phyloP scores from a whole-genome alignment of 2,888 invertebrate genomes.

The Drosophila mercatorum region DNA sequence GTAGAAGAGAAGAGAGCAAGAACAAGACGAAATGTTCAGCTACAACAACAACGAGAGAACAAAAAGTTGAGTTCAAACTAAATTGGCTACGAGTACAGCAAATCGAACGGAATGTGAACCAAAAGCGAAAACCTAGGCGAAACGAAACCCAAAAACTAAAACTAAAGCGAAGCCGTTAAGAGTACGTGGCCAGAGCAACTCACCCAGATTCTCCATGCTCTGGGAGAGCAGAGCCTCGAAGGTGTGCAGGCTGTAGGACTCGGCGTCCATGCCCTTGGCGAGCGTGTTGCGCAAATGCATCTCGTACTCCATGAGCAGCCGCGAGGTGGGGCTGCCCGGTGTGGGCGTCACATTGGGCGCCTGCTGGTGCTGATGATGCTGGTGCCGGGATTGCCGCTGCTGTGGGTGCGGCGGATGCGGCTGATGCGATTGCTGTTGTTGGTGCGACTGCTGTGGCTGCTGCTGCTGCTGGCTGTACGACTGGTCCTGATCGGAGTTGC shows the following conservation, averaged over 20 bases:
- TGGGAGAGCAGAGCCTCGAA: constrained; percentile 96
- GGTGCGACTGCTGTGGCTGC: constrained; percentile 87
- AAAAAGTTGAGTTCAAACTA: constrained; percentile 27
- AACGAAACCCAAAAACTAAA: constrained; percentile 29
- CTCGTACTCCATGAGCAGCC: constrained; percentile 95
- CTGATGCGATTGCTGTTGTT: constrained; percentile 63
- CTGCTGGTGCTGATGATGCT: constrained; percentile 87
- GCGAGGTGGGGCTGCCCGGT: constrained; percentile 93
- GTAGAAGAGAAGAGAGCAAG: constrained; percentile 18
- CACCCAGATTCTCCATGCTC: constrained; percentile 97
- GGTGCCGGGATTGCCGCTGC: constrained; percentile 84
- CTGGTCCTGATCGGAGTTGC: constrained; percentile 94
- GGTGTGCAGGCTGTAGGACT: constrained; percentile 96
- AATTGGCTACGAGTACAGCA: constrained; percentile 33
- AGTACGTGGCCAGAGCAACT: constrained; percentile 41
- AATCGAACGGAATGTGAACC: constrained; percentile 12
- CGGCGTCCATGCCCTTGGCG: constrained; percentile 97
- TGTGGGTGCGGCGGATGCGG: constrained; percentile 72
- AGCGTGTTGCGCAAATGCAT: constrained; percentile 96
- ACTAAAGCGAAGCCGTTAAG: constrained; percentile 10
- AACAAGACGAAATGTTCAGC: constrained; percentile 36
- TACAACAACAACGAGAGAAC: constrained; percentile 63
- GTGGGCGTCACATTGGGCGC: constrained; percentile 90
- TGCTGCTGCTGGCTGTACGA: constrained; percentile 87
- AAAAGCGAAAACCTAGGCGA: constrained; percentile 27